phyloP scores from a whole-genome alignment of 2,797 vertebrate species.

The Scolopax bukidnonensis region DNA sequence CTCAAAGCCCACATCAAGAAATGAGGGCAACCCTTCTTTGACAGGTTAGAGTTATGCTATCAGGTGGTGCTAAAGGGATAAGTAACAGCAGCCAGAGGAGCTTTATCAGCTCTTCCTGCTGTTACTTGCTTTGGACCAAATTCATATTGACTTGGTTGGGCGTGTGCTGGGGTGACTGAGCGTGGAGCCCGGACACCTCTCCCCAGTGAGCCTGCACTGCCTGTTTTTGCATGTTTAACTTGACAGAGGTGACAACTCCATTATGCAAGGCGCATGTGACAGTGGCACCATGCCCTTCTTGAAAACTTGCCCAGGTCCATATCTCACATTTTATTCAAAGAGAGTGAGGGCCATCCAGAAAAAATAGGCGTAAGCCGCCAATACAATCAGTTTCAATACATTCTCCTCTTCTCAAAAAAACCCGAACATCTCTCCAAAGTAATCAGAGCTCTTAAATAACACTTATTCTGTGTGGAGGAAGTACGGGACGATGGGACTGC shows the following conservation, averaged over 20 bases:
- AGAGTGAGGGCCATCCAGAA: conserved; percentile 62
- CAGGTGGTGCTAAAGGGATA: background rate
- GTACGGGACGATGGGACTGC: conserved; percentile 1
- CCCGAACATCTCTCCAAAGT: conserved; percentile 65
- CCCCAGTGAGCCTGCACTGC: background rate
- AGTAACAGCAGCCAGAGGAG: conserved; percentile 11
- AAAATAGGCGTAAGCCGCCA: conserved; percentile 66
- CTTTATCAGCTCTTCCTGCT: conserved; percentile 44
- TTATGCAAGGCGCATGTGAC: conserved; percentile 11
- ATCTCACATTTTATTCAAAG: conserved; percentile 29
- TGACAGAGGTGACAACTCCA: conserved; percentile 9
- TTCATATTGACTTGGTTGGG: conserved; percentile 19
- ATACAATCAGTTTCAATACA: conserved; percentile 53
- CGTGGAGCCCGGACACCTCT: background rate
- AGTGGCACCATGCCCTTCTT: background rate
- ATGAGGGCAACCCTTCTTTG: background rate
- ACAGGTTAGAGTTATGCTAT: background rate
- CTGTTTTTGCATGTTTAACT: background rate
- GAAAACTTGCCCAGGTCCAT: background rate
- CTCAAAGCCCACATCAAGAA: conserved; percentile 9
- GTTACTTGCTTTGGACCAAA: conserved; percentile 40
- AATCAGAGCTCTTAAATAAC: conserved; percentile 74
- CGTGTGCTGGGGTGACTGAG: background rate
- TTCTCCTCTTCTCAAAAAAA: conserved; percentile 55
- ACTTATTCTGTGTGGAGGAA: conserved; percentile 68